These are phyloP conservation scores for Drosophila ironensis DNA, from an alignment of 1,140 invertebrate species.

Conservation along the genomic window DNA sequence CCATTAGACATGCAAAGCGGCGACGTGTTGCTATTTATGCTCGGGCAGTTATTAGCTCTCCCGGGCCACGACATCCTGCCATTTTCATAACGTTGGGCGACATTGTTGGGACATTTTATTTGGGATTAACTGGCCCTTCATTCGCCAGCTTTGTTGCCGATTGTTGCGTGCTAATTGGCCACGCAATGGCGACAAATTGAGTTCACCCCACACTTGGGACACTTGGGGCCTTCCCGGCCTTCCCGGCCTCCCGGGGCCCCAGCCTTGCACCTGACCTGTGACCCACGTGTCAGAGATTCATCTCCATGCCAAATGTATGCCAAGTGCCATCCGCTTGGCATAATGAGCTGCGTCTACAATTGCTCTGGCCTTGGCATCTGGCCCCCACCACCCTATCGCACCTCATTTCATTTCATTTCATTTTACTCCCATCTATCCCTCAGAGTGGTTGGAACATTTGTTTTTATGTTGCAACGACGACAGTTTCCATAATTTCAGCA, in stretches of 20 bases:
- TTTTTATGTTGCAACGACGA: slow-evolving; percentile 24
- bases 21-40: slow-evolving; percentile 68
- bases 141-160: slow-evolving; percentile 17
- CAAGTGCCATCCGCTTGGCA: slow-evolving; percentile 73
- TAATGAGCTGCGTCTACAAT: slow-evolving; percentile 71
- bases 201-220: slow-evolving; percentile 29
- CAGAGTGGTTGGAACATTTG: slow-evolving; percentile 22
- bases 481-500: slow-evolving; percentile 60
- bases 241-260: slow-evolving; percentile 12
- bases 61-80: neutral
- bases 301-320: slow-evolving; percentile 64
- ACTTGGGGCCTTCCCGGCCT: slow-evolving; percentile 16
- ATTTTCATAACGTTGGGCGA: slow-evolving; percentile 27
- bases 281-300: slow-evolving; percentile 27
- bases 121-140: slow-evolving; percentile 1
- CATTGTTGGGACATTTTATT: slow-evolving; percentile 36
- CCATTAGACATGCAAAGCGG: slow-evolving; percentile 64
- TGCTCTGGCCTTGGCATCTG: slow-evolving; percentile 62
- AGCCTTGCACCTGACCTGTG: slow-evolving; percentile 41
- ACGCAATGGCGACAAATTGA: slow-evolving; percentile 75
- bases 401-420: neutral
- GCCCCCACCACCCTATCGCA: neutral
- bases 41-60: slow-evolving; percentile 5
- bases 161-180: slow-evolving; percentile 76
- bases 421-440: neutral